Conservation (phyloP, 1,140 invertebrate genomes). For the Pachyrhynchus sulphureomaculatus region DNA sequence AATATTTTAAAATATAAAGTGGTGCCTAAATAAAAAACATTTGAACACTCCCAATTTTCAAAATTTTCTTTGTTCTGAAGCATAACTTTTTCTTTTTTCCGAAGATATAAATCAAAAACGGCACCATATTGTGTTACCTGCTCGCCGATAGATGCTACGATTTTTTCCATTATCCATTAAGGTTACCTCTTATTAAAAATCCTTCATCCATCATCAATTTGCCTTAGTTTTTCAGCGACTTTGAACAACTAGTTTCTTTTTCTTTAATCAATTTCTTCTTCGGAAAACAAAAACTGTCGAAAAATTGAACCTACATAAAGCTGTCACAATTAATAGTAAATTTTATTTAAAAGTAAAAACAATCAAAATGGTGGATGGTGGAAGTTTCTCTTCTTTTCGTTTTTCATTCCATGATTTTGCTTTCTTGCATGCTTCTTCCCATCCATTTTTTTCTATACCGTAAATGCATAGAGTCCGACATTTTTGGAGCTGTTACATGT, state of each 20-base stretch:
- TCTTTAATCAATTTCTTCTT: too few species aligned
- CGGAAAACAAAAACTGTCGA: too few species aligned
- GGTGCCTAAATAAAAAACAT: too few species aligned
- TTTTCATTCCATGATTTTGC: background rate
- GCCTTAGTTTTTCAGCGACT: too few species aligned
- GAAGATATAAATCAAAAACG: background rate
- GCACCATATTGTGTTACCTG: slow-evolving; percentile 8
- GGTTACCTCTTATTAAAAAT: too few species aligned
- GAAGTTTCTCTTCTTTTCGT: background rate
- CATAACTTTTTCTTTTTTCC: background rate
- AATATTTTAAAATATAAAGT: too few species aligned
- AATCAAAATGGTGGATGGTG: background rate
- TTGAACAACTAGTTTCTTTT: too few species aligned
- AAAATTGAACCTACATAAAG: slow-evolving; percentile 2
- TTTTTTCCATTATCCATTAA: background rate
- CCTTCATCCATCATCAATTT: too few species aligned
- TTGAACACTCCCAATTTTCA: background rate
- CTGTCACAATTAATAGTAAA: slow-evolving; percentile 13
- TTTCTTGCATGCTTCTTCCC: background rate
- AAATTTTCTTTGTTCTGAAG: slow-evolving; percentile 3
- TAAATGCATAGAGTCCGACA: slow-evolving; percentile 10
- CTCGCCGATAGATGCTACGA: background rate
- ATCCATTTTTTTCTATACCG: background rate
- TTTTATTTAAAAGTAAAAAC: background rate
- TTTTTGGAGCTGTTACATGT: background rate